Conservation (phyloP, 2,113 vertebrate genomes). For the Elephas maximus region DNA sequence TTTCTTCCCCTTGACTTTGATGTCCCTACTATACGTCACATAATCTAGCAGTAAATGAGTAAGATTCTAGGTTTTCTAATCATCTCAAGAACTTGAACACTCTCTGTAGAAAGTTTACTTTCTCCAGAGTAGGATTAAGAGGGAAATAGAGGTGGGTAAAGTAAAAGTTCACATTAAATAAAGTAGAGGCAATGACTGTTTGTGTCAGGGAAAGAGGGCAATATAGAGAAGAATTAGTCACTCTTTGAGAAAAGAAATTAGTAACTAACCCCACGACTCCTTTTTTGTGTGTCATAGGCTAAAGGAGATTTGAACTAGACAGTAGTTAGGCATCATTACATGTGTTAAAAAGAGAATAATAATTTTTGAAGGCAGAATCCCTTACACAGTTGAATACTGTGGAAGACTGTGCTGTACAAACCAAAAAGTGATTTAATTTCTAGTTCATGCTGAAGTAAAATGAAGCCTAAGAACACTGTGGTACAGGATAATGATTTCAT, state of each 20-base stretch:
- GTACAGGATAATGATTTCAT: not conserved
- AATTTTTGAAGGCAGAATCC: not conserved
- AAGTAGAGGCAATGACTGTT: not conserved
- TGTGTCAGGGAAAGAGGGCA: not conserved
- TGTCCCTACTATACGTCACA: not conserved
- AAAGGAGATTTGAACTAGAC: not conserved
- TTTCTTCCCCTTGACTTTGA: not conserved
- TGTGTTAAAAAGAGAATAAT: not conserved
- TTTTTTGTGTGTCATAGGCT: not conserved
- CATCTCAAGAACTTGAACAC: not conserved
- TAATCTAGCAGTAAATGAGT: not conserved
- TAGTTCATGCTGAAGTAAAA: slow-evolving; percentile 15
- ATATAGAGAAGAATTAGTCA: not conserved
- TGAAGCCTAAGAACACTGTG: not conserved
- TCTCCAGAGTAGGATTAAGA: not conserved
- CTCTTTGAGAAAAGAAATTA: not conserved
- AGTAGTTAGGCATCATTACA: not conserved
- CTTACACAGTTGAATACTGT: not conserved
- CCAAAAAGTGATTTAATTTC: not conserved
- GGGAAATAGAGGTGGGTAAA: not conserved
- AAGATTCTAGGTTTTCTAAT: not conserved
- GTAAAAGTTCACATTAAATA: not conserved
- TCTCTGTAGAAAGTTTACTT: not conserved
- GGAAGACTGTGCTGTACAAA: not conserved
- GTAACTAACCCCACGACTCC: not conserved